Conservation (phyloP, 1,140 invertebrate species). For the Arion vulgaris region DNA sequence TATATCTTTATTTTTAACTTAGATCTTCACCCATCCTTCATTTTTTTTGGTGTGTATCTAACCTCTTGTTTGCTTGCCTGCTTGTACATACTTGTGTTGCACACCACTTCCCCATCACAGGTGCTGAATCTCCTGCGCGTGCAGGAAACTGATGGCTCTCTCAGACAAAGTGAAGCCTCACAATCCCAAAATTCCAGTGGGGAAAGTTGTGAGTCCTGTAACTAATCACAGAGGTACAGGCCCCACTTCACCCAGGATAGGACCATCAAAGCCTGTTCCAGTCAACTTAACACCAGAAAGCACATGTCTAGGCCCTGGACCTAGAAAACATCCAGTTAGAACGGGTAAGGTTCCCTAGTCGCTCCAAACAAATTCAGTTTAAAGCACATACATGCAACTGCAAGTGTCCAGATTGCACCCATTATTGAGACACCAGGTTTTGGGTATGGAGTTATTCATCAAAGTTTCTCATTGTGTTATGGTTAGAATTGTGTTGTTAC, state of each 20-base stretch:
- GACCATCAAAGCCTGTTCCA: slow-evolving; percentile 78
- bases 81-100: slow-evolving; percentile 30
- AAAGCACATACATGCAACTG: too few species aligned
- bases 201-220: slow-evolving; percentile 68
- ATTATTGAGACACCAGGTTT: too few species aligned
- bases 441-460: too few species aligned
- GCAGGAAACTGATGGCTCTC: slow-evolving; percentile 91
- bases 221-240: slow-evolving; percentile 79
- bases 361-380: too few species aligned
- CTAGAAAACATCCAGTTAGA: slow-evolving; percentile 87
- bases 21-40: background rate
- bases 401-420: too few species aligned
- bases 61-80: slow-evolving; percentile 11
- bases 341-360: slow-evolving; percentile 77
- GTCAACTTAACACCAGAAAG: slow-evolving; percentile 94
- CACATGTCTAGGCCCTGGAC: slow-evolving; percentile 91
- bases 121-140: slow-evolving; percentile 94
- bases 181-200: slow-evolving; percentile 66
- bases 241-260: slow-evolving; percentile 71
- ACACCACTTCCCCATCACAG: slow-evolving; percentile 66
- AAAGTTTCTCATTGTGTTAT: too few species aligned
- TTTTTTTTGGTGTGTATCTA: background rate
- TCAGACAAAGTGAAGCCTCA: slow-evolving; percentile 85
- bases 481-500: too few species aligned
- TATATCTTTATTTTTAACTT: background rate